These are phyloP conservation scores for Drosophila pseudotakahashii DNA, from an alignment of 2,888 invertebrate species.

Conservation along the genomic window DNA sequence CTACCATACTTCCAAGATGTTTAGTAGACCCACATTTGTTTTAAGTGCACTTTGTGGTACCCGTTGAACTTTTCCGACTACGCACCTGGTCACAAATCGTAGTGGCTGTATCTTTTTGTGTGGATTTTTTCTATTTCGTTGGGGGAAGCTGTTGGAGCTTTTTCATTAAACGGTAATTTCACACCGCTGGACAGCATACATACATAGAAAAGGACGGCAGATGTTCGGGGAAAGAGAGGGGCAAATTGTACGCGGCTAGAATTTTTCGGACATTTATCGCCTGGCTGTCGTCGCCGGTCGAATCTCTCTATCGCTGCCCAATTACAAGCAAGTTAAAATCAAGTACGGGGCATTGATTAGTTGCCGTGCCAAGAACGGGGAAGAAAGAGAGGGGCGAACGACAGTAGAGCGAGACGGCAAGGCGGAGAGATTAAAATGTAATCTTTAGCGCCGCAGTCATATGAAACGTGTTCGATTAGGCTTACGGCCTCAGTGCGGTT, in stretches of 20 bases:
- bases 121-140: constrained; percentile 8
- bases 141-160: constrained; percentile 53
- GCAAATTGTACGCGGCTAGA: constrained; percentile 64
- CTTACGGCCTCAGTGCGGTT: constrained; percentile 42
- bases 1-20: not conserved
- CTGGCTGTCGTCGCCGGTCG: constrained; percentile 64
- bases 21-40: not conserved
- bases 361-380: constrained; percentile 42
- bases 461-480: constrained; percentile 79
- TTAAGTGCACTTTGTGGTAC: not conserved
- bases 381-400: not conserved
- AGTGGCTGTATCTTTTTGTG: constrained; percentile 27
- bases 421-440: constrained; percentile 73
- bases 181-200: constrained; percentile 59
- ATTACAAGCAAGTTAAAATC: constrained; percentile 80
- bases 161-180: constrained; percentile 79
- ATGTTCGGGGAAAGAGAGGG: not conserved
- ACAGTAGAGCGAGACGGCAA: constrained; percentile 1
- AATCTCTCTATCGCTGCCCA: constrained; percentile 72
- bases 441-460: constrained; percentile 79
- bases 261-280: constrained; percentile 75
- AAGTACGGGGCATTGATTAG: constrained; percentile 78
- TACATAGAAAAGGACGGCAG: constrained; percentile 1
- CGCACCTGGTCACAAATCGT: constrained; percentile 25
- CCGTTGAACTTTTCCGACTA: constrained; percentile 10